Percentiles rank a stretch among this genome's conserved stretches.
These are phyloP conservation scores for Sander lucioperca DNA, from an alignment of 2,113 vertebrate species.

Conservation along the genomic window DNA sequence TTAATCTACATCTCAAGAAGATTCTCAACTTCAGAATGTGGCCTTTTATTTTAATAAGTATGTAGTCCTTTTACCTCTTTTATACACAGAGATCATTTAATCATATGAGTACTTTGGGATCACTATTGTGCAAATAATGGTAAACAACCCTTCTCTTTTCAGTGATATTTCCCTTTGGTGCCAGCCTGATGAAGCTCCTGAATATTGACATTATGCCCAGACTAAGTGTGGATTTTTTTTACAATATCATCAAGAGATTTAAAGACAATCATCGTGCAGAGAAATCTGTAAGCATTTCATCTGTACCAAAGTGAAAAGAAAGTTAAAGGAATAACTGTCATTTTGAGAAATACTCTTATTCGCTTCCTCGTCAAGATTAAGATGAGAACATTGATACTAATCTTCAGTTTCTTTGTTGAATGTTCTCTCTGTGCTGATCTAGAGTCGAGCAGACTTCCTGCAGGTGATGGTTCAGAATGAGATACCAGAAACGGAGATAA, in stretches of 20 bases:
- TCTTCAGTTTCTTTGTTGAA: neutral
- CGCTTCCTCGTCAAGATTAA: neutral
- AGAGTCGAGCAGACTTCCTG: slow-evolving; percentile 88
- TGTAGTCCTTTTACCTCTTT: neutral
- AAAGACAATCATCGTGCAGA: slow-evolving; percentile 58
- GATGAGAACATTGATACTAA: neutral
- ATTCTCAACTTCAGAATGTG: slow-evolving; percentile 72
- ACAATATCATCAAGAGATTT: slow-evolving; percentile 59
- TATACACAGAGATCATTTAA: neutral
- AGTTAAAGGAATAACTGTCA: neutral
- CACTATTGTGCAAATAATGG: neutral
- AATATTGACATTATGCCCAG: slow-evolving; percentile 15
- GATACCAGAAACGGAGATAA: slow-evolving; percentile 47
- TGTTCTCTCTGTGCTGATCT: slow-evolving; percentile 37
- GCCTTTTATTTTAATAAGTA: slow-evolving; percentile 44
- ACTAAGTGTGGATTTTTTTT: slow-evolving; percentile 57
- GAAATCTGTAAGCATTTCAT: slow-evolving; percentile 42
- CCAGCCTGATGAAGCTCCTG: slow-evolving; percentile 22
- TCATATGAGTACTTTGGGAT: neutral
- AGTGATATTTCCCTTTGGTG: slow-evolving; percentile 61
- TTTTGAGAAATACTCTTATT: neutral
- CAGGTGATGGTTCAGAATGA: slow-evolving; percentile 89
- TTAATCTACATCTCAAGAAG: slow-evolving; percentile 81
- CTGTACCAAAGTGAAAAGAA: neutral
- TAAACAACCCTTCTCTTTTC: slow-evolving; percentile 17